Percentiles rank a stretch among this genome's conserved stretches.
These are phyloP conservation scores for Columbina picui DNA, from an alignment of 2,113 vertebrate genomes.

Conservation along the genomic window DNA sequence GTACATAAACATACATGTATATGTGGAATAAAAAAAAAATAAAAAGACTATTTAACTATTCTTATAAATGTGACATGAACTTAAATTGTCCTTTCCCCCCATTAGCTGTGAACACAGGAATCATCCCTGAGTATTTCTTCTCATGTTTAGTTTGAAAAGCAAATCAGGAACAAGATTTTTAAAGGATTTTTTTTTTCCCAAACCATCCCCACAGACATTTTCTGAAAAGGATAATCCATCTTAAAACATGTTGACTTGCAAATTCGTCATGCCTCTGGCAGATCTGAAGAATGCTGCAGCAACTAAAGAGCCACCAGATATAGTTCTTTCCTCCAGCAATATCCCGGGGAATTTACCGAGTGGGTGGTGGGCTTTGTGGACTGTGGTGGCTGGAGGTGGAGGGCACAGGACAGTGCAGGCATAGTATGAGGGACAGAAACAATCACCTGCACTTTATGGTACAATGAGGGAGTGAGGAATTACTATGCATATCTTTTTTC, in stretches of 20 bases:
- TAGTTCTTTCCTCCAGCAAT: not conserved
- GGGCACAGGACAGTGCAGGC: not conserved
- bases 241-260: slow-evolving; percentile 51
- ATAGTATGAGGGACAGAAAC: not conserved
- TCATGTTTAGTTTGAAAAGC: not conserved
- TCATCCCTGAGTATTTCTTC: slow-evolving; percentile 1
- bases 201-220: not conserved
- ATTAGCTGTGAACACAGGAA: not conserved
- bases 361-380: not conserved
- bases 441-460: not conserved
- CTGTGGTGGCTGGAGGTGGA: not conserved
- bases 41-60: not conserved
- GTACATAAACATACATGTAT: not conserved
- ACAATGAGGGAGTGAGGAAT: not conserved
- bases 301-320: not conserved
- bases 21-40: not conserved
- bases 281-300: not conserved
- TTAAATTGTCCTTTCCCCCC: not conserved
- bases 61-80: not conserved
- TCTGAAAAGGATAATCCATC: slow-evolving; percentile 49
- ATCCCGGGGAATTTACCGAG: not conserved
- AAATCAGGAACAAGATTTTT: slow-evolving; percentile 29
- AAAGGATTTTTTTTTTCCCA: not conserved
- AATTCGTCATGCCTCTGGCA: slow-evolving; percentile 17
- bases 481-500: not conserved